phyloP scores from a whole-genome alignment of 2,113 vertebrate genomes.

The Neogobius melanostomus region DNA sequence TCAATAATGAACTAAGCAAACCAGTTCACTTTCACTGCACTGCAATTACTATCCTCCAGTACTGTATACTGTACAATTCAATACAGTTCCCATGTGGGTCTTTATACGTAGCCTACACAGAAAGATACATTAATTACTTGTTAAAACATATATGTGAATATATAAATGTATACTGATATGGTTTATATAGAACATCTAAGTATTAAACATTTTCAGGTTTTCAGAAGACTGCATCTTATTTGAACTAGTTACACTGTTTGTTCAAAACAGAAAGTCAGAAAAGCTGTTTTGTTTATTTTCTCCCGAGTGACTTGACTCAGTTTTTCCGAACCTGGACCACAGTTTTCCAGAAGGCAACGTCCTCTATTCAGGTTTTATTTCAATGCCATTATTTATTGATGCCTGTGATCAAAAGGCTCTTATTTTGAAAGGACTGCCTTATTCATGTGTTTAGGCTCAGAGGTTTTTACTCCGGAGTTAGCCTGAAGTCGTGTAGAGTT shows the following conservation, averaged over 20 bases:
- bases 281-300: background rate
- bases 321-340: background rate
- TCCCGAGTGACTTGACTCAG: background rate
- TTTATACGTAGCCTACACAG: too few species aligned
- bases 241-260: background rate
- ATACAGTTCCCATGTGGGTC: too few species aligned
- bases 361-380: background rate
- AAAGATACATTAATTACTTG: too few species aligned
- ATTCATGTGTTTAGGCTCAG: background rate
- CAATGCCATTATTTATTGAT: background rate
- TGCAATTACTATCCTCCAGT: too few species aligned
- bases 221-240: too few species aligned
- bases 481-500: background rate
- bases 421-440: background rate
- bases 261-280: background rate
- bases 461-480: background rate
- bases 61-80: too few species aligned
- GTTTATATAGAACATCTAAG: too few species aligned
- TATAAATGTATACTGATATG: too few species aligned
- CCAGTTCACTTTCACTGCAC: too few species aligned
- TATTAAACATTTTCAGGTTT: too few species aligned
- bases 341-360: background rate
- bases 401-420: background rate
- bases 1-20: background rate
- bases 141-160: too few species aligned